These are phyloP conservation scores for Platichthys flesus DNA, from an alignment of 2,113 vertebrate genomes.

Conservation along the genomic window DNA sequence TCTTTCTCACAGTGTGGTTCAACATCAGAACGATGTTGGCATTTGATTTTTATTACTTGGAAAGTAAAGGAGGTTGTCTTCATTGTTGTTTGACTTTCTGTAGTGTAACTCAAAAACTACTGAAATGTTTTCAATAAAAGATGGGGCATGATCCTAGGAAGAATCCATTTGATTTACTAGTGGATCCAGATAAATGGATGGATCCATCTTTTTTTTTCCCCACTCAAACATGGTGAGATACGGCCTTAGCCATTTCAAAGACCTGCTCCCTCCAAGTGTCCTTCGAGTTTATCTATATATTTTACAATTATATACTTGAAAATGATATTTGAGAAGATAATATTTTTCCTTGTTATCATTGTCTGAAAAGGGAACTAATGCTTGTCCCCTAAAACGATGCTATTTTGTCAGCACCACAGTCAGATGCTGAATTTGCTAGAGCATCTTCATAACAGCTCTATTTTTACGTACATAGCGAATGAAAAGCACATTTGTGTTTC, in stretches of 20 bases:
- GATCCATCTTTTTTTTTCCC: background rate
- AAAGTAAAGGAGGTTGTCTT: too few relatives aligned
- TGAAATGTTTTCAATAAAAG: background rate
- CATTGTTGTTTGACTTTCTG: background rate
- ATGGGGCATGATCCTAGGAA: background rate
- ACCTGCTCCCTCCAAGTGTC: background rate
- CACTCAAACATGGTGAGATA: background rate
- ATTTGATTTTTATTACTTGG: too few relatives aligned
- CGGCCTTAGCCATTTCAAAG: background rate
- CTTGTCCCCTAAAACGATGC: slow-evolving; percentile 20
- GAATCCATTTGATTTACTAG: background rate
- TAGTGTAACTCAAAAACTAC: background rate
- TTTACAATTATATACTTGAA: background rate
- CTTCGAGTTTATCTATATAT: background rate
- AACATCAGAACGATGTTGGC: too few relatives aligned
- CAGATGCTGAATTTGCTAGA: slow-evolving; percentile 66
- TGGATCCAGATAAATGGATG: background rate
- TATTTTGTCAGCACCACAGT: slow-evolving; percentile 62
- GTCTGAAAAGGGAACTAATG: slow-evolving; percentile 31
- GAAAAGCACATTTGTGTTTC: slow-evolving; percentile 69
- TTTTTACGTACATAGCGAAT: slow-evolving; percentile 56
- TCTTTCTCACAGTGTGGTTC: background rate
- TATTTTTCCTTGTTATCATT: background rate
- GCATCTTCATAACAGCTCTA: slow-evolving; percentile 58
- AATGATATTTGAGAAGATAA: background rate